Evolutionary conservation across 2,797 vertebrate species (phyloP), one percentile per base, ranked within the genome.

Genomic region (Siniperca undulata): DNA sequence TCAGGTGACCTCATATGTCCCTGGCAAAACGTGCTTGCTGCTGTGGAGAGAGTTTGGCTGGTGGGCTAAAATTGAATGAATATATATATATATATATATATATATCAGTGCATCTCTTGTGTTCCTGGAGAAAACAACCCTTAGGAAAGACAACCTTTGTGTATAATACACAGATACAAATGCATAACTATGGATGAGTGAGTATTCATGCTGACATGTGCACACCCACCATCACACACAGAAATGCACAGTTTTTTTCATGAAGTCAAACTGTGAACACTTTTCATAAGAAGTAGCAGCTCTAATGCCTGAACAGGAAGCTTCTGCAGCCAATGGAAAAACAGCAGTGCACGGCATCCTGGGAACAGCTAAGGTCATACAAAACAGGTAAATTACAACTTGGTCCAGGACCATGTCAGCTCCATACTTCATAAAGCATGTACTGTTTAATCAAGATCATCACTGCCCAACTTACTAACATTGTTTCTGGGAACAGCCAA

Each of bases 311-410:
- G 61, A 82, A 77, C 64, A 85, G 81, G 44, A 76, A 77, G 66
- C 20, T 22, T 56, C 44, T 34, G 60, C n/a, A 65, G 71, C 48
- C 27, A 22, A 22, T 72, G 78, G 76, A 83, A 90, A 83, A 82
- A 85, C 48, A 79, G 74, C 27, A 40, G 70, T 4, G 36, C 0
- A 55, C 12, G 10, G 66, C 81, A 67, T 34, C 30, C 58, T 82
- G 70, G 58, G 74, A 82, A 71, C 38, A 75, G 24, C 46, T 77
- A 78, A 86, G 56, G 69, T 85, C 88, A 80, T 77, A 59, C 53
- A 68, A 62, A 74, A 72, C 34, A 74, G 46, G 19, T 24, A 59
- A 58, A 82, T 73, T 42, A 48, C 20, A 53, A 19, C 59, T 53
- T 22, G 48, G n/a, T 79, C 12, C 30, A 72, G 50, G 58, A 73